Percentiles rank a stretch among this genome's conserved stretches.
These are phyloP conservation scores for Eudasyphora cyanicolor DNA, from an alignment of 2,888 invertebrate genomes.

Conservation along the genomic window DNA sequence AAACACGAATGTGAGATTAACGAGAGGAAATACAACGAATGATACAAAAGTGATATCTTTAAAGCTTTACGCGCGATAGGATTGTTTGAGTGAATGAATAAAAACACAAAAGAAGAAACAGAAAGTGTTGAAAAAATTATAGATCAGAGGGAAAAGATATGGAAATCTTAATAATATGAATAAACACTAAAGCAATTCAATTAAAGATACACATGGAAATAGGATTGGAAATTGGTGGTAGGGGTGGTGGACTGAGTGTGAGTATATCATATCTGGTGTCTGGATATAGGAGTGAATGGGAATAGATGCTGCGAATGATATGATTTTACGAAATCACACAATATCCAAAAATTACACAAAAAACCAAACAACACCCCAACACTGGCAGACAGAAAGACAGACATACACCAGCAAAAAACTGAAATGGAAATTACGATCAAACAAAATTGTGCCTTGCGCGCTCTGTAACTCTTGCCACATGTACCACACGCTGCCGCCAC, in stretches of 20 bases:
- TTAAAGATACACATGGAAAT: background rate
- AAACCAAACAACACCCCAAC: background rate
- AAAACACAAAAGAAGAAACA: slow-evolving; percentile 40
- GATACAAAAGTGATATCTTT: slow-evolving; percentile 11
- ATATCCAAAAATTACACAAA: background rate
- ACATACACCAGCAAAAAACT: background rate
- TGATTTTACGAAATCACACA: slow-evolving; percentile 12
- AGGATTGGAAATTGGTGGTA: background rate
- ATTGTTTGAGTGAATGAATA: background rate
- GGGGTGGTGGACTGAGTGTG: background rate
- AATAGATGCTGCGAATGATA: background rate
- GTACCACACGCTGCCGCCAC: background rate
- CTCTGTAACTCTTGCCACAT: background rate
- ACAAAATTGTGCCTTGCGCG: background rate
- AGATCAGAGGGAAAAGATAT: slow-evolving; percentile 13
- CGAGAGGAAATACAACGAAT: slow-evolving; percentile 15
- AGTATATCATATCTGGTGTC: too few relatives aligned
- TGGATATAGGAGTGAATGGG: background rate
- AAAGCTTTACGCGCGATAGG: background rate
- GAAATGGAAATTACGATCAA: background rate
- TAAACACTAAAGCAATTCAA: slow-evolving; percentile 54
- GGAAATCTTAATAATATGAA: slow-evolving; percentile 43
- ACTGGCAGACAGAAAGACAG: background rate
- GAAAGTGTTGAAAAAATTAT: slow-evolving; percentile 60
- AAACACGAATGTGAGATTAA: background rate